Conservation (phyloP, 2,113 vertebrate genomes). For the Daboia siamensis region DNA sequence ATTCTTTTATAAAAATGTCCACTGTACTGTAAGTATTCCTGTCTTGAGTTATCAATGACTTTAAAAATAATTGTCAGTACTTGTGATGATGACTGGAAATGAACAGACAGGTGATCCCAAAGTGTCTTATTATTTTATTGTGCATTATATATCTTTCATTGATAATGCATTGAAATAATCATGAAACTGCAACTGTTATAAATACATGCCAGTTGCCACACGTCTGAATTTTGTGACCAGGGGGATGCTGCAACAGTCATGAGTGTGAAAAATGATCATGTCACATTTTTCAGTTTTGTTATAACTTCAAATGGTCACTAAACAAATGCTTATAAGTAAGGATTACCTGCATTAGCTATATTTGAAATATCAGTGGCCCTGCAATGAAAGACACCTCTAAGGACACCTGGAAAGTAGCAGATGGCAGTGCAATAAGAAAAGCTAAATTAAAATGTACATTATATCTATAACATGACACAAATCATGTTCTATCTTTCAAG, state of each 20-base stretch:
- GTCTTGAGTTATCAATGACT: not conserved
- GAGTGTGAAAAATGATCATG: not conserved
- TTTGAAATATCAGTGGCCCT: not conserved
- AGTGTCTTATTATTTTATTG: not conserved
- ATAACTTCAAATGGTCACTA: not conserved
- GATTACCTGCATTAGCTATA: not conserved
- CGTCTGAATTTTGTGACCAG: not conserved
- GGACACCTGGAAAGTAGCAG: not conserved
- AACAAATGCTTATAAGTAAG: not conserved
- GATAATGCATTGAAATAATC: not conserved
- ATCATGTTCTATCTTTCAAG: not conserved
- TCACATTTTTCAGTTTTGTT: not conserved
- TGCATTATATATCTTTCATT: not conserved
- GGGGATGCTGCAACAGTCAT: not conserved
- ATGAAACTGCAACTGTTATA: not conserved
- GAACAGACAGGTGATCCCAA: not conserved
- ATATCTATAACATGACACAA: not conserved
- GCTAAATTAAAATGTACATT: not conserved
- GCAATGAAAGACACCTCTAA: no score
- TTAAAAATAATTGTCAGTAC: not conserved
- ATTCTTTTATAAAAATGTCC: not conserved
- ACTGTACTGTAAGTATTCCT: not conserved
- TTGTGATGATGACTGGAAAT: not conserved
- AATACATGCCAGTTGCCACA: not conserved
- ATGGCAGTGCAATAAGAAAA: not conserved